phyloP scores from a whole-genome alignment of 92 coral and sea anemone species.

The Zoanthus sociatus region DNA sequence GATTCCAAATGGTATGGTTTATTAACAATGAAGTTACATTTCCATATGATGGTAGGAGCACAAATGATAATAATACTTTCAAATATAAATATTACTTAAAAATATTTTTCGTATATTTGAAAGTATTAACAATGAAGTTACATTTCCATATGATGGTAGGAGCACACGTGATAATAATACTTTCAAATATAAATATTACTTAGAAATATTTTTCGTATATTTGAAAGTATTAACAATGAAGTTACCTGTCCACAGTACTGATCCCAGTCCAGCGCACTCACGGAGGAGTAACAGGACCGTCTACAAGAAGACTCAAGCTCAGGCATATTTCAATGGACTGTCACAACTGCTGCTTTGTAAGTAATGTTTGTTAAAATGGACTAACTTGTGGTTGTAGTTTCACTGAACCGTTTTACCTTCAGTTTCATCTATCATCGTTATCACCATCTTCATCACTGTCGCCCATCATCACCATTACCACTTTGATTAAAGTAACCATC shows the following conservation, averaged over 20 bases:
- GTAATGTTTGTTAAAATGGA: conserved; percentile 5
- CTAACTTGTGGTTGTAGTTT: too few relatives aligned
- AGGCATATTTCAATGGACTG: conserved; percentile 76
- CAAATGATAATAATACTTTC: too few relatives aligned
- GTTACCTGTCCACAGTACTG: conserved; percentile 57
- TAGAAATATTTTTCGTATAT: not conserved
- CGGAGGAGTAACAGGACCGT: conserved; percentile 64
- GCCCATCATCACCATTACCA: too few relatives aligned
- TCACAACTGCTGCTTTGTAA: conserved; percentile 72
- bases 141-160: not conserved
- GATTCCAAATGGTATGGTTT: too few relatives aligned
- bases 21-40: not conserved
- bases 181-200: too few relatives aligned
- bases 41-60: too few relatives aligned
- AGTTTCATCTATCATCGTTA: too few relatives aligned
- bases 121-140: not conserved
- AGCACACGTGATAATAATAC: too few relatives aligned
- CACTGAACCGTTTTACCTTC: too few relatives aligned
- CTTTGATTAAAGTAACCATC: too few relatives aligned
- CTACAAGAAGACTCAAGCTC: conserved; percentile 64
- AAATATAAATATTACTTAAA: too few relatives aligned
- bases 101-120: not conserved
- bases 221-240: not conserved
- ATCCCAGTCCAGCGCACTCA: conserved; percentile 52
- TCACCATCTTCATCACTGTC: too few relatives aligned